Evolutionary conservation across 2,797 vertebrate genomes (phyloP).

Genomic region (Typhlichthys subterraneus): DNA sequence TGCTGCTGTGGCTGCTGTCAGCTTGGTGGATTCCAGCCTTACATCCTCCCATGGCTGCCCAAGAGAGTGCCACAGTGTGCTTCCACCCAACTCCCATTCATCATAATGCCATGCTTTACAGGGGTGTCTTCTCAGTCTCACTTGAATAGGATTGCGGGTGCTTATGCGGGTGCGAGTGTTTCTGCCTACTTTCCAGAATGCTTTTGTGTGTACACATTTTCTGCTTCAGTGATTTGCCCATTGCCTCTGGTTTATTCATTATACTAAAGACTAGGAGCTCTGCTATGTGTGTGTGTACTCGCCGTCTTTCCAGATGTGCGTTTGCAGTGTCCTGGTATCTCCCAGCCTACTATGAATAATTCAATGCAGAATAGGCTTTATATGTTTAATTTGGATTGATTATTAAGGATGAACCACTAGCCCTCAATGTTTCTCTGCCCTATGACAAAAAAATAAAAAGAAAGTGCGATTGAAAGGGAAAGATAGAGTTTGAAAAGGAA

Average conservation of each 20-base stretch:
- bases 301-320: neutral
- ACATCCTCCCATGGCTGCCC: too few species aligned
- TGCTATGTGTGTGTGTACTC: constrained; percentile 7
- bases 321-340: constrained; percentile 42
- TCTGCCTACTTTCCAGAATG: constrained; percentile 33
- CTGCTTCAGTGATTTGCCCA: constrained; percentile 29
- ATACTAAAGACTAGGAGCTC: constrained; percentile 5
- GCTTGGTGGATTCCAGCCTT: too few species aligned
- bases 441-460: constrained; percentile 47
- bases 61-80: too few species aligned
- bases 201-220: constrained; percentile 50
- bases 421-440: constrained; percentile 39
- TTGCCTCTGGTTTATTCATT: constrained; percentile 32
- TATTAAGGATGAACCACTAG: constrained; percentile 63
- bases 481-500: constrained; percentile 43
- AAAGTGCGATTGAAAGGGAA: constrained; percentile 39
- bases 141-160: too few species aligned
- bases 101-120: too few species aligned
- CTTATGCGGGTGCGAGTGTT: neutral
- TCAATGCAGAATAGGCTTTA: constrained; percentile 49
- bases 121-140: too few species aligned
- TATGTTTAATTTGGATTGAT: constrained; percentile 71
- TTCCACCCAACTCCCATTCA: too few species aligned
- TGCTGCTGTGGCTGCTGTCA: neutral
- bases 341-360: constrained; percentile 59